These are phyloP conservation scores for Julus scandinavius DNA, from an alignment of 2,888 invertebrate genomes.

Conservation along the genomic window DNA sequence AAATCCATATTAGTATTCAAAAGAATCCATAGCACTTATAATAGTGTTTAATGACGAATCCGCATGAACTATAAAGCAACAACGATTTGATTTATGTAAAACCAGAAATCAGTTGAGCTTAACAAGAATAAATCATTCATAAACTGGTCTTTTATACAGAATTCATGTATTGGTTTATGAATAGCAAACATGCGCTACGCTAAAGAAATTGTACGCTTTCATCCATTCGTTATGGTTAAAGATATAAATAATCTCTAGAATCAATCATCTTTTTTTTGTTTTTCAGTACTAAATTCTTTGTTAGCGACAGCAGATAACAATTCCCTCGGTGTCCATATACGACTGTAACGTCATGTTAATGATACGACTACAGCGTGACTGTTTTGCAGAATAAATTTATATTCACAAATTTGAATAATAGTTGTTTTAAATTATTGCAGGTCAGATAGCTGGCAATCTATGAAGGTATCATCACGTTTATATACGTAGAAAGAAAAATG, in stretches of 20 bases:
- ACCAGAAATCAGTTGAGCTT: too few species aligned
- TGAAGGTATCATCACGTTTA: too few species aligned
- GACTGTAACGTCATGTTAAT: not conserved
- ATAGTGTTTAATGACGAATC: too few species aligned
- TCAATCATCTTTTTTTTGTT: not conserved
- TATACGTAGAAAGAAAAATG: too few species aligned
- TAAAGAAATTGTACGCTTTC: not conserved
- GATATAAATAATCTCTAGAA: not conserved
- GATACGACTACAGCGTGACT: not conserved
- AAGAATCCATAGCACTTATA: too few species aligned
- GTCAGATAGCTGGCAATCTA: not conserved
- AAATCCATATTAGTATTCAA: too few species aligned
- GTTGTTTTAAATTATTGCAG: not conserved
- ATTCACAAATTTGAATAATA: not conserved
- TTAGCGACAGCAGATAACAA: constrained; percentile 7
- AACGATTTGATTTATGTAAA: too few species aligned
- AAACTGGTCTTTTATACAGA: too few species aligned
- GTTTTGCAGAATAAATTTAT: not conserved
- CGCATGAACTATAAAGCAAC: too few species aligned
- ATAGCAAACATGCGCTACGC: not conserved
- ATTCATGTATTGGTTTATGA: too few species aligned
- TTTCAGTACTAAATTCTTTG: not conserved
- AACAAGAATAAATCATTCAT: too few species aligned
- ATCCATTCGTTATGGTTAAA: not conserved
- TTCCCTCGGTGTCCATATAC: not conserved